Conservation (phyloP, 2,113 vertebrate genomes). For the Fukomys damarensis region DNA sequence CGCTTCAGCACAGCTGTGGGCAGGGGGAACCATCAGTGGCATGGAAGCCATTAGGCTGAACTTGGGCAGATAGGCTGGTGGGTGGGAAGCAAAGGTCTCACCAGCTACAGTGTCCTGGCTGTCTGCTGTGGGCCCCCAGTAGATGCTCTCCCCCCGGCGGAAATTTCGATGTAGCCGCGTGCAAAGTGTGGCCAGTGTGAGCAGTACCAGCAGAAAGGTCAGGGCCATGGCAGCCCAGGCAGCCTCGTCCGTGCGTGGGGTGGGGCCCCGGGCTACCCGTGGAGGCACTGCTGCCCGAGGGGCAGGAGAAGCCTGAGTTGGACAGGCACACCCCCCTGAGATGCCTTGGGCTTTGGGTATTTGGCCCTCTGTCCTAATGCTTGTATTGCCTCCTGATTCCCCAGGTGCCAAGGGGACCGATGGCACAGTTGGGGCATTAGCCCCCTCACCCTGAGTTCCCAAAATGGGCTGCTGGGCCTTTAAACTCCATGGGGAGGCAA, state of each 20-base stretch:
- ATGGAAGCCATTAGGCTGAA: background rate
- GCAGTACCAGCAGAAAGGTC: slow-evolving; percentile 91
- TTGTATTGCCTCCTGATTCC: background rate
- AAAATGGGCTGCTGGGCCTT: background rate
- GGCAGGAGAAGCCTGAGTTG: background rate
- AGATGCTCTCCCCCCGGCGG: slow-evolving; percentile 89
- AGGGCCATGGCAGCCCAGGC: slow-evolving; percentile 93
- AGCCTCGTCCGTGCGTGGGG: slow-evolving; percentile 89
- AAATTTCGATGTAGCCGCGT: slow-evolving; percentile 89
- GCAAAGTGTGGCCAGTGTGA: slow-evolving; percentile 87
- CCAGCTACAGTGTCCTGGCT: slow-evolving; percentile 83
- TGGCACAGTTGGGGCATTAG: background rate
- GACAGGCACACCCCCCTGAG: slow-evolving; percentile 64
- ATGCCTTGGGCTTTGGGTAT: slow-evolving; percentile 1
- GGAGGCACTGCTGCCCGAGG: slow-evolving; percentile 36
- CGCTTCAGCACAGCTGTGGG: slow-evolving; percentile 81
- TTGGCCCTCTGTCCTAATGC: slow-evolving; percentile 28
- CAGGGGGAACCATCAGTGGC: background rate
- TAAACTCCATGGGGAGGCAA: slow-evolving; percentile 5
- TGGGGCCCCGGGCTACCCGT: slow-evolving; percentile 63
- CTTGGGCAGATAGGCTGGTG: fast-evolving
- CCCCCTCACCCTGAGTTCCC: background rate
- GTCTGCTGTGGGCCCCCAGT: slow-evolving; percentile 87
- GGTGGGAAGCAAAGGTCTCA: slow-evolving; percentile 38
- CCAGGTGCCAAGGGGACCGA: background rate